These are phyloP conservation scores for Protaetia brevitarsis DNA, from an alignment of 1,140 invertebrate species.

Conservation along the genomic window DNA sequence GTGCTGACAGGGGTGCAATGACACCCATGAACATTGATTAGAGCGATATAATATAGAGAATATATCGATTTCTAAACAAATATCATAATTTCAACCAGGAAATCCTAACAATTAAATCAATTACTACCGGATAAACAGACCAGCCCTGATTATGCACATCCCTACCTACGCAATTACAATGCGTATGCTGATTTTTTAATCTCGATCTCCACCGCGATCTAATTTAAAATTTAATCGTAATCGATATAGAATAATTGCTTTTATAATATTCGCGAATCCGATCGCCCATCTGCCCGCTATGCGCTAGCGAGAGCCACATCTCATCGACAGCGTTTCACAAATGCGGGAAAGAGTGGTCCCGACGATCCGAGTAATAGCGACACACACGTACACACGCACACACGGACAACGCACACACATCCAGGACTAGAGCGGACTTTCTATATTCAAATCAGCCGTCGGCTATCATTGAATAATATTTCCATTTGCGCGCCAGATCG, in stretches of 20 bases:
- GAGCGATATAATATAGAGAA: too few species aligned
- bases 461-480: conserved; percentile 13
- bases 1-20: too few species aligned
- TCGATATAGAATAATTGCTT: conserved; percentile 9
- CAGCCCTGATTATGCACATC: neutral
- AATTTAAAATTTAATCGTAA: conserved; percentile 3
- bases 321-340: too few species aligned
- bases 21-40: too few species aligned
- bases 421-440: neutral
- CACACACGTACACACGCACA: neutral
- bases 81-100: too few species aligned
- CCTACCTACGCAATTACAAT: conserved; percentile 11
- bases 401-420: neutral
- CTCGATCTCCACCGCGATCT: neutral
- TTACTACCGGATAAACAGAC: neutral
- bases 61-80: too few species aligned
- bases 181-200: conserved; percentile 5
- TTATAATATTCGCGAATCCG: conserved; percentile 6
- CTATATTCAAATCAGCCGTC: conserved; percentile 16
- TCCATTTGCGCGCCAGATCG: conserved; percentile 2
- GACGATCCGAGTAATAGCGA: neutral
- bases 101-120: too few species aligned
- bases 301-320: neutral
- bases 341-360: neutral
- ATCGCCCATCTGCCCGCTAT: neutral